Evolutionary conservation across 2,113 vertebrate genomes (phyloP), one percentile per base, ranked within the genome.

Genomic region (Oncorhynchus gorbuscha): DNA sequence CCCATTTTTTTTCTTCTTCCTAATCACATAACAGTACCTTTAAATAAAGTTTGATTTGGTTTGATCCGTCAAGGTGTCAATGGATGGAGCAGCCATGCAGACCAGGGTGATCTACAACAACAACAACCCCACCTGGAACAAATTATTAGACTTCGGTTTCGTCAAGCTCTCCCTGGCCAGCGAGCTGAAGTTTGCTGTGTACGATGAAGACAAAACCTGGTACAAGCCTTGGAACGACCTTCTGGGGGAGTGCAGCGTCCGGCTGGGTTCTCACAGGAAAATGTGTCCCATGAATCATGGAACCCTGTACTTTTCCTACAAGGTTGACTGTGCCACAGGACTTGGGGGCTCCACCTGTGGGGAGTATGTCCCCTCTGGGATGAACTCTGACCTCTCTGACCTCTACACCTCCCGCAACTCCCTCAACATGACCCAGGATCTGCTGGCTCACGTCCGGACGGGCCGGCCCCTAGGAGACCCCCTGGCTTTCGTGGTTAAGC

Each of bases 271-370:
- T 48, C 72, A 77, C n/a, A 4, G 20, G 0, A 12, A 30, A 0
- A 39, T 77, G 4, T 95, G 94, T 69, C 1, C 18, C 58, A 81
- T 95, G 1, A 0, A 74, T 0, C 70, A 94, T 0, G 94, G 94
- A 0, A 84, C 28, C 0, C 48, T 95, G 16, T 81, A 7, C 5
- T 95, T 92, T 78, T 49, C 5, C 3, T 93, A 92, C 24, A 0
- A 0, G 0, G 88, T 80, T 8, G 51, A 5, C 1, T 95, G 94
- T 48, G 82, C 89, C 18, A 86, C 85, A 0, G 88, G 93, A 65
- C 89, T 95, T 2, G n/a, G 62, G 0, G 94, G 94, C 0, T 0
- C 1, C 0, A 75, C 49, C 5, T 95, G 94, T 82, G 30, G 77
- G 0, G 78, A 94, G 0, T 93, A 95, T 4, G 64, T 39, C 0